Evolutionary conservation across 2,113 vertebrate species (phyloP).

Genomic region (Sebastes schlegelii): DNA sequence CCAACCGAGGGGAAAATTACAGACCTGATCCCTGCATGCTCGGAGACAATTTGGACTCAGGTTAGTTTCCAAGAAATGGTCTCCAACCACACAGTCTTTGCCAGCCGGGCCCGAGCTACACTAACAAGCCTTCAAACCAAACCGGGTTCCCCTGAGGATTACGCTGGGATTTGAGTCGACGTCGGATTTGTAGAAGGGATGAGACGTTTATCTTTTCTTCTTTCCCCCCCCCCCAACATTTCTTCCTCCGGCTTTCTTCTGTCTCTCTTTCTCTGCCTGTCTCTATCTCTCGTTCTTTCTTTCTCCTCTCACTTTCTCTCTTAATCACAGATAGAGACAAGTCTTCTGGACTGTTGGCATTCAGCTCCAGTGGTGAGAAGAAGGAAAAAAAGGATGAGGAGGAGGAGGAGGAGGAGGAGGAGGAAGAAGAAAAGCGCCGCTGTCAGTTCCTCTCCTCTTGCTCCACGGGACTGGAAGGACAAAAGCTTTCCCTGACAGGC

Average conservation of each 20-base stretch:
- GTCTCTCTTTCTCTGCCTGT: conserved; percentile 49
- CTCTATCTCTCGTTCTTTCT: conserved; percentile 39
- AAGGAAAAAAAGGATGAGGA: neutral
- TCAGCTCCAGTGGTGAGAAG: conserved; percentile 58
- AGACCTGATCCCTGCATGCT: conserved; percentile 32
- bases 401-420: conserved; percentile 18
- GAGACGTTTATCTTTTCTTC: conserved; percentile 74
- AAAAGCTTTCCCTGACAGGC: conserved; percentile 72
- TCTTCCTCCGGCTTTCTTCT: conserved; percentile 64
- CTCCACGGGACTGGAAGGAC: conserved; percentile 65
- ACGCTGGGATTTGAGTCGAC: conserved; percentile 80
- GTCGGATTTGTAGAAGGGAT: conserved; percentile 78
- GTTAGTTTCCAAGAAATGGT: conserved; percentile 61
- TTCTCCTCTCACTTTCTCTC: conserved; percentile 50
- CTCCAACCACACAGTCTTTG: conserved; percentile 53
- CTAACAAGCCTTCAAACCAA: conserved; percentile 79
- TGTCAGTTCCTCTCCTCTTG: conserved; percentile 67
- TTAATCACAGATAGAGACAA: conserved; percentile 71
- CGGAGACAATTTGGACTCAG: conserved; percentile 47
- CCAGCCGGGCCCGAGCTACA: conserved; percentile 50
- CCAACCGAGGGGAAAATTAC: conserved; percentile 47
- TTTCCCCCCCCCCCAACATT: conserved; percentile 28
- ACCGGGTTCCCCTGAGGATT: conserved; percentile 77
- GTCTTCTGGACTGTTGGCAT: conserved; percentile 66
- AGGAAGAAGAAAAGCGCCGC: conserved; percentile 52